Evolutionary conservation across 2,797 vertebrate species (phyloP).

Genomic region (Onychomys leucogaster): DNA sequence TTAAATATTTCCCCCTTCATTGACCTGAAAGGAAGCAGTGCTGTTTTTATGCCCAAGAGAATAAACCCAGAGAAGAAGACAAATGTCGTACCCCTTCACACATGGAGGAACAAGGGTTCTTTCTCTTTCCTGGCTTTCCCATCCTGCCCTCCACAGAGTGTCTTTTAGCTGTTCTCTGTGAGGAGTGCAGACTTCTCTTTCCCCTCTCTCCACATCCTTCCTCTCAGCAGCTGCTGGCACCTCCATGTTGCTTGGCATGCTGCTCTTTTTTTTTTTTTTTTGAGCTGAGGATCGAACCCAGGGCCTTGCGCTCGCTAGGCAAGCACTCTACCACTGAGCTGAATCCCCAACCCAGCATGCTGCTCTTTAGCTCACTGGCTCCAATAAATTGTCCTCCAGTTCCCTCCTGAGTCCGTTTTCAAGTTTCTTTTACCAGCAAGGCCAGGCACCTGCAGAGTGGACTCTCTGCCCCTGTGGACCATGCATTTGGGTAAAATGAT

Average conservation of each 20-base stretch:
- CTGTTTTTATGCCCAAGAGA: neutral
- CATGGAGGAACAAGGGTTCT: neutral
- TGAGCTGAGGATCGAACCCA: no score
- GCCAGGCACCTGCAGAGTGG: neutral
- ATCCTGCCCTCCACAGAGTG: no score
- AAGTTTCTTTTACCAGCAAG: neutral
- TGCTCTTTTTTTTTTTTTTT: no score
- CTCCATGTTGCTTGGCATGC: neutral
- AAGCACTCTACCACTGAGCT: no score
- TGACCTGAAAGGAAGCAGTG: neutral
- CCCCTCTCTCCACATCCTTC: neutral
- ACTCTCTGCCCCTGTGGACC: neutral
- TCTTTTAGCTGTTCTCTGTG: no score
- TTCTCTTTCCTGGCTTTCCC: neutral
- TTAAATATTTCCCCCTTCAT: neutral
- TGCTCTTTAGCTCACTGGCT: neutral
- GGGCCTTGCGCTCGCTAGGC: no score
- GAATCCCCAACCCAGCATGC: no score
- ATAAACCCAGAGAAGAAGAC: neutral
- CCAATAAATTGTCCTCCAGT: neutral
- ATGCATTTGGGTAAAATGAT: neutral
- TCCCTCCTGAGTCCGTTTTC: neutral
- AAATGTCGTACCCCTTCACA: no score
- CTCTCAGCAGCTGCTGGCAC: neutral
- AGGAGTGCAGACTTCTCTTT: neutral